A percentile compares a stretch with the other conserved stretches of the same genome.
Evolutionary conservation across 2,888 invertebrate species (phyloP).

Genomic region (Clostera curtula): DNA sequence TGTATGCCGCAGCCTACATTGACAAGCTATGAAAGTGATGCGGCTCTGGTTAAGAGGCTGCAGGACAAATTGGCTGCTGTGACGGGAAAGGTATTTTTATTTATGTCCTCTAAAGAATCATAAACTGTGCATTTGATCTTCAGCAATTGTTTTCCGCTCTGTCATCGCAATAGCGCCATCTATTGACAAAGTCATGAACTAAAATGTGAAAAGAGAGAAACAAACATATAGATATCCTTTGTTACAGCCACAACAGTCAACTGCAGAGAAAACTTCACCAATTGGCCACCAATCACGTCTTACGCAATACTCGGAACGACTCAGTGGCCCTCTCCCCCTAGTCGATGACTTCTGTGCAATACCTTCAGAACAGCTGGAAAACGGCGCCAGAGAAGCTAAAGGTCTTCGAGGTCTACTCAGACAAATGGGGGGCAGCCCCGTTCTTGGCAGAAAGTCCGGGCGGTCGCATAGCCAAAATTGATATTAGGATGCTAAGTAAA

Average conservation of each 20-base stretch:
- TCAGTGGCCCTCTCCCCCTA: slow-evolving; percentile 81
- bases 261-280: slow-evolving; percentile 57
- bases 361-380: slow-evolving; percentile 83
- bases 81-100: slow-evolving; percentile 57
- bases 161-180: too few species aligned
- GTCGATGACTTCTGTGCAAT: slow-evolving; percentile 95
- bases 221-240: neutral
- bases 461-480: slow-evolving; percentile 67
- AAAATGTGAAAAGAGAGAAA: too few species aligned
- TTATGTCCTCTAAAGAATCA: too few species aligned
- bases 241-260: slow-evolving; percentile 30
- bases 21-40: slow-evolving; percentile 90
- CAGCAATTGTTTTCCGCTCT: too few species aligned
- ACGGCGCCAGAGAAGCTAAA: slow-evolving; percentile 78
- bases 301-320: slow-evolving; percentile 75
- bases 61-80: slow-evolving; percentile 89
- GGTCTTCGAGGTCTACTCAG: slow-evolving; percentile 85
- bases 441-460: slow-evolving; percentile 81
- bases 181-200: too few species aligned
- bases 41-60: slow-evolving; percentile 83
- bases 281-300: slow-evolving; percentile 77
- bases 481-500: slow-evolving; percentile 8
- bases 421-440: slow-evolving; percentile 90
- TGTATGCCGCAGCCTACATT: slow-evolving; percentile 91
- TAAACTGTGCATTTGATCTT: too few species aligned